Percentiles rank a stretch among this genome's conserved stretches.
Conservation (phyloP, 2,888 invertebrate genomes). For the Bimastos eiseni region DNA sequence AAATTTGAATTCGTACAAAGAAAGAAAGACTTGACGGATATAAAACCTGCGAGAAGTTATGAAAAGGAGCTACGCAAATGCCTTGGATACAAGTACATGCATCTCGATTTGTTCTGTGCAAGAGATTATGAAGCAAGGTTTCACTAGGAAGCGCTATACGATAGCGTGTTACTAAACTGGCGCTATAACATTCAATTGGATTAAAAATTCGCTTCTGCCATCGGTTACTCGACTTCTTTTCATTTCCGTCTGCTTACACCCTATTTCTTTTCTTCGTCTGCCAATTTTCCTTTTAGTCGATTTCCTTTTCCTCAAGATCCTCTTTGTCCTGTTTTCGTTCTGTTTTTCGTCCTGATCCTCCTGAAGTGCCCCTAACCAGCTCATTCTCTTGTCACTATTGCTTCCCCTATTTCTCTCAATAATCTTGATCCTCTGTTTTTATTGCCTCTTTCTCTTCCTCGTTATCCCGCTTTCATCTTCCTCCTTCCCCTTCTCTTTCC, state of each 20-base stretch:
- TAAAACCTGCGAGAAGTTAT: neutral
- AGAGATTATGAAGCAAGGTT: neutral
- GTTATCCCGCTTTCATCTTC: neutral
- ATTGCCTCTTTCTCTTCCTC: neutral
- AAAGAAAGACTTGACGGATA: neutral
- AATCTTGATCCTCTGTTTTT: neutral
- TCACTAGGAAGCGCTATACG: neutral
- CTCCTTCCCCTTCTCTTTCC: neutral
- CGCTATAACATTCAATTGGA: neutral
- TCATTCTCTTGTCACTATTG: neutral
- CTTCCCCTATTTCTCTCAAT: neutral
- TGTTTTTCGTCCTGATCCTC: neutral
- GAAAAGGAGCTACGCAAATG: neutral
- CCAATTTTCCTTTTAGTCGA: neutral
- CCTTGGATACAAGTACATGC: neutral
- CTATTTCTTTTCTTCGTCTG: neutral
- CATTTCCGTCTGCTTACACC: neutral
- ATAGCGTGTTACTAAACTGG: neutral
- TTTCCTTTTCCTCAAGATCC: neutral
- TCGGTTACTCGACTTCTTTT: neutral
- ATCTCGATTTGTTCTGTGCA: neutral
- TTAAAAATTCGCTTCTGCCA: neutral
- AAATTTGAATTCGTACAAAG: neutral
- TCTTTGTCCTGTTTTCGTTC: neutral
- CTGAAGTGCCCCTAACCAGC: neutral